phyloP scores from a whole-genome alignment of 2,888 invertebrate genomes.

The Bugula neritina region DNA sequence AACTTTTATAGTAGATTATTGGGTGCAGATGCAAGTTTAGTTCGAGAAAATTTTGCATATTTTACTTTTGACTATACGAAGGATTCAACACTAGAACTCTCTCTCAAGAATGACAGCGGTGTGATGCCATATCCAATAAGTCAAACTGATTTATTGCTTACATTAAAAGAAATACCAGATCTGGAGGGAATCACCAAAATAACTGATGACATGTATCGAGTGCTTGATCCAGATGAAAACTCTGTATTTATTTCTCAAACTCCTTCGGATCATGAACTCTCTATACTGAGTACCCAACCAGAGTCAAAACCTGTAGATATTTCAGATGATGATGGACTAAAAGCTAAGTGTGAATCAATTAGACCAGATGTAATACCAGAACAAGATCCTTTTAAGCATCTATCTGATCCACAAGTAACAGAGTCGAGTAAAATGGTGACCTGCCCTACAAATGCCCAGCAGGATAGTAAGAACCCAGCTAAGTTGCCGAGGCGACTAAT shows the following conservation, averaged over 20 bases:
- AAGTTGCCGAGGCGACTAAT: no score
- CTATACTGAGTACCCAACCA: background rate
- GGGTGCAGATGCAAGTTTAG: background rate
- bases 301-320: no score
- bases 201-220: background rate
- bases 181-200: background rate
- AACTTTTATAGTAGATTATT: slow-evolving; percentile 4
- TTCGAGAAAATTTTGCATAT: slow-evolving; percentile 8
- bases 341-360: background rate
- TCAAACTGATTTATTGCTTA: background rate
- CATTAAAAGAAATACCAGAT: background rate
- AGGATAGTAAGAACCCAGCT: no score
- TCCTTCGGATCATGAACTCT: background rate
- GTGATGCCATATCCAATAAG: slow-evolving; percentile 13
- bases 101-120: background rate
- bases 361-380: slow-evolving; percentile 14
- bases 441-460: no score
- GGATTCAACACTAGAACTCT: slow-evolving; percentile 5
- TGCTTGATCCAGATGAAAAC: slow-evolving; percentile 8
- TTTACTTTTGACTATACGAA: background rate
- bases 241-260: background rate
- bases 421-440: no score
- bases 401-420: no score
- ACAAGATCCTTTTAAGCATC: slow-evolving; percentile 15
- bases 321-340: no score